phyloP scores from a whole-genome alignment of 2,113 vertebrate species.

The Odontesthes bonariensis region DNA sequence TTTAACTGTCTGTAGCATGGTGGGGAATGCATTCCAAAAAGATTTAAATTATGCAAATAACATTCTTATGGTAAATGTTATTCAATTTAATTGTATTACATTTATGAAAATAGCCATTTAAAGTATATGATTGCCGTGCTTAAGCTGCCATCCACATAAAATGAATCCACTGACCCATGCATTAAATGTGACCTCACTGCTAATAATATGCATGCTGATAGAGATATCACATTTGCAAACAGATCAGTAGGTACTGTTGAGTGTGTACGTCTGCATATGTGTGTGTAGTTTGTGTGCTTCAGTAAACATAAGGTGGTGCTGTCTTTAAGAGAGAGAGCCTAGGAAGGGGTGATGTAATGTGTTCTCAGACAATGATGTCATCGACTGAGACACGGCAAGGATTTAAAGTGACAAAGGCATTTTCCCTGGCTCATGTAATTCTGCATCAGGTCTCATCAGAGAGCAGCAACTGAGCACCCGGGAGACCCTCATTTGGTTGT shows the following conservation, averaged over 20 bases:
- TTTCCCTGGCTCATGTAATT: constrained; percentile 65
- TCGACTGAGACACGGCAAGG: constrained; percentile 78
- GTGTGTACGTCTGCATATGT: constrained; percentile 32
- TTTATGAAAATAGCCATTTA: not conserved
- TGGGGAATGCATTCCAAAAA: not conserved
- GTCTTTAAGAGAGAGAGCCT: constrained; percentile 80
- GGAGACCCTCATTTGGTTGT: constrained; percentile 25
- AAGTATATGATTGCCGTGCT: not conserved
- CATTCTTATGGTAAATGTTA: constrained; percentile 2
- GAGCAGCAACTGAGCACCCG: constrained; percentile 55
- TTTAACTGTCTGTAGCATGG: not conserved
- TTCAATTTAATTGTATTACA: constrained; percentile 4
- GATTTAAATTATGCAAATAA: not conserved
- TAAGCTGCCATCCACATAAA: constrained; percentile 16
- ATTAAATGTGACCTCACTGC: constrained; percentile 5
- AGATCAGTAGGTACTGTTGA: constrained; percentile 61
- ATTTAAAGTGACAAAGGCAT: constrained; percentile 83
- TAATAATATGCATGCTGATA: constrained; percentile 59
- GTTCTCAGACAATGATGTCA: constrained; percentile 88
- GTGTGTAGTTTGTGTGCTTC: constrained; percentile 47
- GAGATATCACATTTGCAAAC: constrained; percentile 62
- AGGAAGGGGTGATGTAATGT: constrained; percentile 88
- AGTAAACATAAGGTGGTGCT: constrained; percentile 79
- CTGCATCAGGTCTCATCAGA: constrained; percentile 64
- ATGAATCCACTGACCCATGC: not conserved